phyloP scores from a whole-genome alignment of 2,797 vertebrate genomes.

The Notolabrus celidotus region DNA sequence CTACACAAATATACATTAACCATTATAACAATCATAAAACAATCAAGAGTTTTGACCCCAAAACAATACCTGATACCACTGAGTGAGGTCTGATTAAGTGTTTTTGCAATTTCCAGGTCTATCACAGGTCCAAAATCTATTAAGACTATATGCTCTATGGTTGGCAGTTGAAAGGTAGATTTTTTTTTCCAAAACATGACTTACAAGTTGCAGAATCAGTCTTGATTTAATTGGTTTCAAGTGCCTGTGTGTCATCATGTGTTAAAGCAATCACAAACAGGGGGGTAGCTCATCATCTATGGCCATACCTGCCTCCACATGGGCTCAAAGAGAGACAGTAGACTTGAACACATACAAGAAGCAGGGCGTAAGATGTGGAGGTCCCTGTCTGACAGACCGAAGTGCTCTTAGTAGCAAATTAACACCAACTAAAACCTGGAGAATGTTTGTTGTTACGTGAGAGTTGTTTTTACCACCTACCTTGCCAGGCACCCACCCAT shows the following conservation, averaged over 20 bases:
- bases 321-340: constrained; percentile 72
- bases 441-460: constrained; percentile 37
- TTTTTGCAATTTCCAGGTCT: no score
- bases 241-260: not conserved
- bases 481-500: constrained; percentile 42
- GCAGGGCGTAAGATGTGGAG: constrained; percentile 81
- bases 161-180: no score
- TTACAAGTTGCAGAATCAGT: no score
- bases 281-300: constrained; percentile 87
- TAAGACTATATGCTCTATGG: no score
- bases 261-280: constrained; percentile 78
- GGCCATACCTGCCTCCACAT: constrained; percentile 86
- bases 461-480: constrained; percentile 45
- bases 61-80: no score
- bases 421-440: constrained; percentile 39
- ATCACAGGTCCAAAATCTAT: no score
- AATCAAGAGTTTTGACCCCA: no score
- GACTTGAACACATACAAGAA: constrained; percentile 43
- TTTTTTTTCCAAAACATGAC: no score
- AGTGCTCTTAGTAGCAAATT: constrained; percentile 58
- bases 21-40: not conserved
- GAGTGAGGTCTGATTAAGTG: no score
- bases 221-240: not conserved
- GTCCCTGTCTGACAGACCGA: constrained; percentile 77
- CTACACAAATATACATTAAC: no score